A percentile compares a stretch with the other conserved stretches of the same genome.
Evolutionary conservation across 2,797 vertebrate genomes (phyloP).

Genomic region (Myripristis murdjan): DNA sequence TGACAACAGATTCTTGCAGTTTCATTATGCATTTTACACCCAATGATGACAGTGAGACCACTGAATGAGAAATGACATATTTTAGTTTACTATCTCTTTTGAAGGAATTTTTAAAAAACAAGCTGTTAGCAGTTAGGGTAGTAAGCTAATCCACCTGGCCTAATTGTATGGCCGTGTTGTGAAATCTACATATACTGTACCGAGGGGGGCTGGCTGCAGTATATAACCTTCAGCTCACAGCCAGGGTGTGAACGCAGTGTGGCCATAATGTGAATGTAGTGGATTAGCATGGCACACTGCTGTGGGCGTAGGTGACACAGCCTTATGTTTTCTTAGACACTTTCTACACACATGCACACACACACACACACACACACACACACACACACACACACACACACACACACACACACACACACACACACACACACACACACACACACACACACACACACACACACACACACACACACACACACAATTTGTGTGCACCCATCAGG

Average conservation of each 20-base stretch:
- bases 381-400: not conserved
- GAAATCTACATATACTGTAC: slow-evolving; percentile 12
- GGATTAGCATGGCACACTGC: slow-evolving; percentile 14
- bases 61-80: too few species aligned
- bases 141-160: not conserved
- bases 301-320: slow-evolving; percentile 34
- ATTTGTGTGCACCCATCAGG: too few species aligned
- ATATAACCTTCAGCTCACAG: not conserved
- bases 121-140: not conserved
- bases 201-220: not conserved
- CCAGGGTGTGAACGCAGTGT: not conserved
- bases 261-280: not conserved
- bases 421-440: slow-evolving; percentile 2
- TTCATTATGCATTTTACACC: too few species aligned
- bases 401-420: not conserved
- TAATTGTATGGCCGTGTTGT: not conserved
- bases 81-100: too few species aligned
- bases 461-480: not conserved
- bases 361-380: not conserved
- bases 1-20: too few species aligned
- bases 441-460: not conserved
- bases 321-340: slow-evolving; percentile 45
- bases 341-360: slow-evolving; percentile 12
- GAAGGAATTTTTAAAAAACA: not conserved
- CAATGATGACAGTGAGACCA: too few species aligned